Conservation (phyloP, 2,888 invertebrate genomes). For the Abscondita cerata region DNA sequence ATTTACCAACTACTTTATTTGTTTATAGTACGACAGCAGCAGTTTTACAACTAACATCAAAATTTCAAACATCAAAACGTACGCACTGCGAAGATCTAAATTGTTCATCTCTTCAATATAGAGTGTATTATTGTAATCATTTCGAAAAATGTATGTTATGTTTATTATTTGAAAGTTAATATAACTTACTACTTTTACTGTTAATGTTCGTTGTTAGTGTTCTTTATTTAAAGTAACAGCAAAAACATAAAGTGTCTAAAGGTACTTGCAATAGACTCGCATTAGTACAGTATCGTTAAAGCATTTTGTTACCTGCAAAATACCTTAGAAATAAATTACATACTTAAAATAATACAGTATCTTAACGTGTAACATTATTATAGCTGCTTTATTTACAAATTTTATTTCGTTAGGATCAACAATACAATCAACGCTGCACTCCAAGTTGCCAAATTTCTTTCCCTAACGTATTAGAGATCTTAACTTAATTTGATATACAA, state of each 20-base stretch:
- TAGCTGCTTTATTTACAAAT: slow-evolving; percentile 25
- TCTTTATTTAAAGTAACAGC: slow-evolving; percentile 8
- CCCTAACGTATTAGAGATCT: neutral
- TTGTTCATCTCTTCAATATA: too few species aligned
- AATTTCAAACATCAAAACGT: slow-evolving; percentile 30
- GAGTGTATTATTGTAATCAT: neutral
- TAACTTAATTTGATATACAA: slow-evolving; percentile 15
- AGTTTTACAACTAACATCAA: slow-evolving; percentile 33
- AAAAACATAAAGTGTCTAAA: slow-evolving; percentile 15
- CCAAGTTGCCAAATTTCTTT: neutral
- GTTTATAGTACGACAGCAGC: slow-evolving; percentile 35
- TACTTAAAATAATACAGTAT: slow-evolving; percentile 3
- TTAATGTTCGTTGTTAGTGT: slow-evolving; percentile 17
- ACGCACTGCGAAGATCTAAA: neutral
- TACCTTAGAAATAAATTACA: slow-evolving; percentile 12
- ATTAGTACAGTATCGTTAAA: slow-evolving; percentile 25
- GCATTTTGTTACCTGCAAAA: slow-evolving; percentile 31
- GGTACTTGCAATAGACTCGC: slow-evolving; percentile 12
- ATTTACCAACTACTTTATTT: slow-evolving; percentile 28
- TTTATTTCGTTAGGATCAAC: slow-evolving; percentile 18
- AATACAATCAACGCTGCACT: slow-evolving; percentile 9
- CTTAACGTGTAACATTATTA: slow-evolving; percentile 3
- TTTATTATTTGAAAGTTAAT: slow-evolving; percentile 11
- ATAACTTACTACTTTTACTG: slow-evolving; percentile 16
- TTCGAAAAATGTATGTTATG: slow-evolving; percentile 1